Percentiles rank a stretch among this genome's conserved stretches.
phyloP scores from a whole-genome alignment of 2,888 invertebrate genomes.

The Drosophila paranaensis region DNA sequence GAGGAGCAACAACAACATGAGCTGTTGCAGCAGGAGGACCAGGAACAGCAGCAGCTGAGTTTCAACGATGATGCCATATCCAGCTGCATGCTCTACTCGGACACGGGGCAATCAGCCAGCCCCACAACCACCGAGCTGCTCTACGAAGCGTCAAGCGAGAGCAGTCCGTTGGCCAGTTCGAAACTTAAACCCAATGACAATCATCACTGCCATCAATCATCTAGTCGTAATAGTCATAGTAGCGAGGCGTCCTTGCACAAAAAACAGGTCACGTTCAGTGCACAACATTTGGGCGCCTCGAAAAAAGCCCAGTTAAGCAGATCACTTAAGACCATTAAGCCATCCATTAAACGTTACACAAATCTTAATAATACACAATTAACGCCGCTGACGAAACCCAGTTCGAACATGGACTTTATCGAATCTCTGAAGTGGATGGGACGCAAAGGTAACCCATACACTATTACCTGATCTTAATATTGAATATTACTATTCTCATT shows the following conservation, averaged over 20 bases:
- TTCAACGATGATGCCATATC: conserved; percentile 33
- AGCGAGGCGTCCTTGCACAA: conserved; percentile 57
- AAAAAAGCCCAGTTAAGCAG: conserved; percentile 10
- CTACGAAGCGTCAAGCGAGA: conserved; percentile 4
- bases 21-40: background rate
- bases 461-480: background rate
- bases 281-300: conserved; percentile 49
- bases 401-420: conserved; percentile 43
- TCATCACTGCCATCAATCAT: conserved; percentile 61
- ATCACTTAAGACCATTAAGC: conserved; percentile 36
- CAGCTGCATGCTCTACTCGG: conserved; percentile 25
- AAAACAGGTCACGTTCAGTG: conserved; percentile 67
- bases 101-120: conserved; percentile 15
- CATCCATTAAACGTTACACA: conserved; percentile 54
- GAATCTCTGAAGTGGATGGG: conserved; percentile 56
- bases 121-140: conserved; percentile 24
- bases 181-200: conserved; percentile 32
- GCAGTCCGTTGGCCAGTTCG: background rate
- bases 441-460: conserved; percentile 45
- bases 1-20: conserved; percentile 11
- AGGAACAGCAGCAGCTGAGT: background rate
- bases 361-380: conserved; percentile 12
- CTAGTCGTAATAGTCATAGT: conserved; percentile 67
- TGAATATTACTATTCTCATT: background rate
- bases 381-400: conserved; percentile 18